Evolutionary conservation across 1,140 invertebrate genomes (phyloP), one percentile per base, ranked within the genome.

Genomic region (Helicoverpa armigera): DNA sequence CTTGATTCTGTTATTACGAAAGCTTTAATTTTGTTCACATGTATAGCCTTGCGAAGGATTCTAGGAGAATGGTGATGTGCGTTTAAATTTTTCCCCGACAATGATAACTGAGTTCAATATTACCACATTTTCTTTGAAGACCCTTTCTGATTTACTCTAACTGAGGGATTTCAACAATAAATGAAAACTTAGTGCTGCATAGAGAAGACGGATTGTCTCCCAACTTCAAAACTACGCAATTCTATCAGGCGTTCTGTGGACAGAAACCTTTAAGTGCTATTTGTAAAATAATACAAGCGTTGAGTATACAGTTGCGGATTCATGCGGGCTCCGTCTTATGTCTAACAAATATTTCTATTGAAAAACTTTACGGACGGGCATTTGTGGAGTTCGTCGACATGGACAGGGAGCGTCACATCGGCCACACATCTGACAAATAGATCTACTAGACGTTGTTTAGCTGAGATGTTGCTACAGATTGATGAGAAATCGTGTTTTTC

Each of bases 301-400:
- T 77, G 11, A 82, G 75, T 78, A 48, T 56, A 82, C 79, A 78
- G 70, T 78, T 48, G 80, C 58, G 18, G 56, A 14, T 65, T 70
- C 11, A 35, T 80, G 53, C 48, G 23, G 70, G 63, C 50, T 51
- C 43, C 43, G 51, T 73, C 75, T 54, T 12, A 72, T 72, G 84
- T 82, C 82, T 85, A 87, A 88, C 82, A 90, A 91, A 92, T 85
- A 88, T 73, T 82, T 70, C 84, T 86, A 91, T 90, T 88, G 89
- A 87, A 88, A 88, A 88, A 90, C 80, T 88, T 89, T 84, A 65
- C 51, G 77, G 58, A 72, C 72, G 56, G 7, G 65, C 65, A 65
- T 82, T 81, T 69, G 14, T 23, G 63, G 83, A 83, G 89, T 91
- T 91, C 90, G 82, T 83, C 84, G 88, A 91, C 91, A 88, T 87